phyloP scores from a whole-genome alignment of 2,888 invertebrate species.

The Melieria crassipennis region DNA sequence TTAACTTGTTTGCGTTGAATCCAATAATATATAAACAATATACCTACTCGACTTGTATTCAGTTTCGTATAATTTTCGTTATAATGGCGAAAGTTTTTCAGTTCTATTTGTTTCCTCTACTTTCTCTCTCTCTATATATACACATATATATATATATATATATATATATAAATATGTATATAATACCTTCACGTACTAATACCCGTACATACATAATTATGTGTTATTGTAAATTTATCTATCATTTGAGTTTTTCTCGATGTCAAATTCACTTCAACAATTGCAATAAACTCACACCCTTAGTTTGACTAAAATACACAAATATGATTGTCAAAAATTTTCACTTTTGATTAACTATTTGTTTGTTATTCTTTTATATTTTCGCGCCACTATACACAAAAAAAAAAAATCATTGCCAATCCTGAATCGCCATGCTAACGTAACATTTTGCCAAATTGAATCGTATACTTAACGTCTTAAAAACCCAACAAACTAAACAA shows the following conservation, averaged over 20 bases:
- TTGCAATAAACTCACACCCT: too few relatives aligned
- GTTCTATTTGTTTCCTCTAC: too few relatives aligned
- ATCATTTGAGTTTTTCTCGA: too few relatives aligned
- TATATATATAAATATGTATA: not conserved
- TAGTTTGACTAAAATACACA: too few relatives aligned
- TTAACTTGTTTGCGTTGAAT: not conserved
- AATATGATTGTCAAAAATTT: too few relatives aligned
- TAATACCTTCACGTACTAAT: not conserved
- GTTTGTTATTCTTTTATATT: conserved; percentile 19
- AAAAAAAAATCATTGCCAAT: conserved; percentile 4
- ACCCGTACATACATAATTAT: conserved; percentile 9
- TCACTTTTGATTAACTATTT: conserved; percentile 15
- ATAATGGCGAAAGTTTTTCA: conserved; percentile 10
- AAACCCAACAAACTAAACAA: conserved; percentile 32
- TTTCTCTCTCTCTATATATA: not conserved
- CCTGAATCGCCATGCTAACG: conserved; percentile 11
- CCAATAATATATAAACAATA: conserved; percentile 37
- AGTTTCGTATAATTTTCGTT: conserved; percentile 9
- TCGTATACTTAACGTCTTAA: too few relatives aligned
- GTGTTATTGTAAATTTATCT: not conserved
- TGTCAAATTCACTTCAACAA: too few relatives aligned
- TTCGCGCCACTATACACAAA: conserved; percentile 18
- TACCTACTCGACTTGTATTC: conserved; percentile 14
- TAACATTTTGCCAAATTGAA: conserved; percentile 28
- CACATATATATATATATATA: conserved; percentile 12